Conservation (phyloP, 2,888 invertebrate species). For the Eupithecia pulchellata region DNA sequence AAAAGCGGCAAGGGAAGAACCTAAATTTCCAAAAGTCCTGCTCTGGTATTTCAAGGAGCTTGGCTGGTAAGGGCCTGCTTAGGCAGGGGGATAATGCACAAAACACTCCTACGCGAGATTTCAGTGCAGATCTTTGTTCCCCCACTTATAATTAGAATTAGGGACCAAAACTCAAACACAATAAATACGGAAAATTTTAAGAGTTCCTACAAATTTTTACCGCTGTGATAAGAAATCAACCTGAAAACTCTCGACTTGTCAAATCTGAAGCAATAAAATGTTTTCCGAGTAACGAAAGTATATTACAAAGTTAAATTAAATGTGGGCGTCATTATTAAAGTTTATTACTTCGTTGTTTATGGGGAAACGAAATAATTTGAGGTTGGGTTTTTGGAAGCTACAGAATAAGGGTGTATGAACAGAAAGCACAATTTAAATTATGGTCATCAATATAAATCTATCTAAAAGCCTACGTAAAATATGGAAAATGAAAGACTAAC, state of each 20-base stretch:
- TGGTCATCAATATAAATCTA: no score
- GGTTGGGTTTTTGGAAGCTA: not conserved
- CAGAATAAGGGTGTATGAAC: conserved; percentile 20
- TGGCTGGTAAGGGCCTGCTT: no score
- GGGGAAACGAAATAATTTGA: conserved; percentile 42
- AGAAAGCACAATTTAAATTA: not conserved
- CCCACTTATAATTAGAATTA: no score
- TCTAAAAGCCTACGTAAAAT: no score
- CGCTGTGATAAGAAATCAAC: not conserved
- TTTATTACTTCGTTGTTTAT: conserved; percentile 56
- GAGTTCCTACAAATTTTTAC: not conserved
- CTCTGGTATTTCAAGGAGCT: no score
- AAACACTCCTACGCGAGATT: no score
- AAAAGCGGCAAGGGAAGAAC: no score
- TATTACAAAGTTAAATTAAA: conserved; percentile 69
- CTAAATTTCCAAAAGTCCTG: no score
- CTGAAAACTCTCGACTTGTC: conserved; percentile 31
- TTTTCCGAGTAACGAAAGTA: conserved; percentile 55
- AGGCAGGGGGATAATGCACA: no score
- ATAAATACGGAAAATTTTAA: not conserved
- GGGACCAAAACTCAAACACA: no score
- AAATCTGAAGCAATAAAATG: conserved; percentile 56
- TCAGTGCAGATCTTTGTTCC: no score
- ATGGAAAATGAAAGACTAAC: no score
- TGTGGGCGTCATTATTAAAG: conserved; percentile 53